Evolutionary conservation across 2,888 invertebrate species (phyloP), one percentile per base, ranked within the genome.

Genomic region (Macaria notata): DNA sequence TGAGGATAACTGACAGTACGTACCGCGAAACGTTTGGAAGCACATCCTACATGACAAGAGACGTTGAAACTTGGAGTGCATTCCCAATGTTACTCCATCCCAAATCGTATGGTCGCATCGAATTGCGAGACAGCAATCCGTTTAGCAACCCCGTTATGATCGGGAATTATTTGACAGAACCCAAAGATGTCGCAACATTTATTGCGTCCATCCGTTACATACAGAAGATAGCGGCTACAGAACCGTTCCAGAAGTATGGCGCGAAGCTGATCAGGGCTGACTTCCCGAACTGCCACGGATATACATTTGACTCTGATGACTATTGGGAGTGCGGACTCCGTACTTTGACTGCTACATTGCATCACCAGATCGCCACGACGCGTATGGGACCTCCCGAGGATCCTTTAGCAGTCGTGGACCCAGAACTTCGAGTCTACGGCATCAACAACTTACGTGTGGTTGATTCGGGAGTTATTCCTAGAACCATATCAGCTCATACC

Each of bases 91-190:
- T 96, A 36, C 92, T 96, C 49, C 93, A 95, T 73, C 97, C 97
- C 0, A 93, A 94, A 75, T 96, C 96, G 9, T 87, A 92, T 29
- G 97, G 97, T 0, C 89, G 93, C 4, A 69, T 97, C 0, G 93
- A 92, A 75, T 87, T 98, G 9, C 93, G 93, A 69, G 94, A 95
- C 43, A 94, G 88, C 31, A 94, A 97, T 84, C 96, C 97, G 0
- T 92, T 94, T 46, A 94, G 94, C 39, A 93, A 94, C 68, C 97
- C 98, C 0, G 83, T 93, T n/a, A 93, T 98, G 68, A 94, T 96
- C 69, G 95, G 96, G 0, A 96, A 97, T 71, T 97, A 97, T 77
- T 92, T 97, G 59, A 92, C 93, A 0, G 93, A 96, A 72, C 92
- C 92, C 4, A 78, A 65, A 31, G 92, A 96, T 69, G 80, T 94